Conservation (phyloP, 2,113 vertebrate species). For the Micronycteris hirsuta region DNA sequence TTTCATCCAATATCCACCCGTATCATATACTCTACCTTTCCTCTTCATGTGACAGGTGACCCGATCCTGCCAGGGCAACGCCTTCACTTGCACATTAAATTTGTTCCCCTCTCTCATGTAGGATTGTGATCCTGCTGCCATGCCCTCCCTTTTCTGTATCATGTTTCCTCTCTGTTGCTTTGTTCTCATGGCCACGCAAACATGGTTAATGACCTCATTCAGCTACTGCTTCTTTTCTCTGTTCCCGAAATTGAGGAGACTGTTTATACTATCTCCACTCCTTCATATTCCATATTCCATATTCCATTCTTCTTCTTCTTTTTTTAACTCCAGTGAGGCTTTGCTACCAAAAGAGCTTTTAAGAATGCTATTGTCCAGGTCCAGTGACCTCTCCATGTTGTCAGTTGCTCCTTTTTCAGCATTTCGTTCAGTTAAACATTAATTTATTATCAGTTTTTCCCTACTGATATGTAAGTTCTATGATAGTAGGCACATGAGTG, state of each 20-base stretch:
- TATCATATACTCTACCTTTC: not conserved
- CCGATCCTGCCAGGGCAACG: not conserved
- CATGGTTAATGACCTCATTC: not conserved
- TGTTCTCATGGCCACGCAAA: not conserved
- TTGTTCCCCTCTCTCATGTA: not conserved
- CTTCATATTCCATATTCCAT: not conserved
- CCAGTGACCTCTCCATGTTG: not conserved
- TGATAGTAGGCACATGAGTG: not conserved
- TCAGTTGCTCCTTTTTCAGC: not conserved
- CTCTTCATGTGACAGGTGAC: not conserved
- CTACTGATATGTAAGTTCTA: not conserved
- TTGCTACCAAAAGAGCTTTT: not conserved
- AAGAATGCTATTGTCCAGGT: not conserved
- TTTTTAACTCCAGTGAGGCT: not conserved
- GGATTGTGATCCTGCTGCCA: not conserved
- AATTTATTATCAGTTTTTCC: not conserved
- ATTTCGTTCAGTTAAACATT: constrained; percentile 14
- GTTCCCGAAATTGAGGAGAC: not conserved
- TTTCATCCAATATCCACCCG: not conserved
- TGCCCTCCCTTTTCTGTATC: not conserved
- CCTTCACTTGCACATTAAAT: not conserved
- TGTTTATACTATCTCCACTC: not conserved
- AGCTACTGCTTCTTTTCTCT: not conserved
- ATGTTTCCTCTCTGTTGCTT: not conserved
- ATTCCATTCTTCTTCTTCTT: not conserved